A percentile compares a stretch with the other conserved stretches of the same genome.
These are phyloP conservation scores for Eurypyga helias DNA, from an alignment of 2,113 vertebrate genomes.

Conservation along the genomic window DNA sequence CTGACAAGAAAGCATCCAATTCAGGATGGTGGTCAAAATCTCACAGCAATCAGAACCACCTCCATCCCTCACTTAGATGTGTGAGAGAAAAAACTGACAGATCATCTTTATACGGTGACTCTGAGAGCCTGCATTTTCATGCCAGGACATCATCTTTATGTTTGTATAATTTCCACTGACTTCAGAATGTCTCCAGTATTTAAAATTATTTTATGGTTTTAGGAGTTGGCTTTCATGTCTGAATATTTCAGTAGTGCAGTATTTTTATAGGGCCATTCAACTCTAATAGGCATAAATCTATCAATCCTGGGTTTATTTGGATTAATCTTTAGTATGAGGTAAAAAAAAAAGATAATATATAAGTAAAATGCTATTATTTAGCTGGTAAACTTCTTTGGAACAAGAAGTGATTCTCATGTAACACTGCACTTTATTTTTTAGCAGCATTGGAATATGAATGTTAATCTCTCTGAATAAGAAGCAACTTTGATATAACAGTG, in stretches of 20 bases:
- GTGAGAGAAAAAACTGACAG: background rate
- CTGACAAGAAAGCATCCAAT: background rate
- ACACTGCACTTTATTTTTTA: background rate
- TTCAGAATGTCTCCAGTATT: background rate
- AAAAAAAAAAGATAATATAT: background rate
- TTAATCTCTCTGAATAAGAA: background rate
- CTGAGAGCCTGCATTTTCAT: background rate
- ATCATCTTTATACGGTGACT: background rate
- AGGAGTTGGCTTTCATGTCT: background rate
- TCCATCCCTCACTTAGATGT: background rate
- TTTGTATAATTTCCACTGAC: background rate
- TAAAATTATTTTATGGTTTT: background rate
- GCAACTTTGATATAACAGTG: background rate
- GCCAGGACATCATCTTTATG: background rate
- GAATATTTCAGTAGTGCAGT: background rate
- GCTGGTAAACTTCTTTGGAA: background rate
- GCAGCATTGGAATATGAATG: background rate
- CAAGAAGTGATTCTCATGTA: background rate
- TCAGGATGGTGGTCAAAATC: background rate
- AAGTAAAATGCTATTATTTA: background rate
- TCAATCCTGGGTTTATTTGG: background rate
- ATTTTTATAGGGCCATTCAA: background rate
- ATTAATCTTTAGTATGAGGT: background rate
- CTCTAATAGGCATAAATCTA: background rate
- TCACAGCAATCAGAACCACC: background rate